These are phyloP conservation scores for Odontothrips loti DNA, from an alignment of 2,888 invertebrate genomes.

Conservation along the genomic window DNA sequence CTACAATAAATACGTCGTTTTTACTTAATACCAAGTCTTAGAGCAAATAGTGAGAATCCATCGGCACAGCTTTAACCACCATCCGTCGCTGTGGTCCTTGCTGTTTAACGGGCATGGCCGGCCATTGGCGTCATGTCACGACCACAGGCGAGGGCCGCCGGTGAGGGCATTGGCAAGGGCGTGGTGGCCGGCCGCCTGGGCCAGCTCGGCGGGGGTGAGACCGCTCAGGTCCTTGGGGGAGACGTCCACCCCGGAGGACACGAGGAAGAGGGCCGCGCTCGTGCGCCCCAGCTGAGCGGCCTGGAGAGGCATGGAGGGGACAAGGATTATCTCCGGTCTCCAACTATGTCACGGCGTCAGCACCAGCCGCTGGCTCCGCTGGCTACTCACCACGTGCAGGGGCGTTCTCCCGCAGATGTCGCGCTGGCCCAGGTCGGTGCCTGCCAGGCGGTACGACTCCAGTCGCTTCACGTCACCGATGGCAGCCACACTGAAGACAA, in stretches of 20 bases:
- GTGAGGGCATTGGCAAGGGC: slow-evolving; percentile 29
- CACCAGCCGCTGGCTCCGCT: no score
- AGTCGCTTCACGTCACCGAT: slow-evolving; percentile 56
- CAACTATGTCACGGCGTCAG: no score
- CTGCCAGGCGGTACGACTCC: slow-evolving; percentile 60
- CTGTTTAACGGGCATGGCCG: background rate
- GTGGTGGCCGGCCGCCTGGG: slow-evolving; percentile 40
- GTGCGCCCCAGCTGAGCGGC: slow-evolving; percentile 58
- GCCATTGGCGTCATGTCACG: slow-evolving; percentile 19
- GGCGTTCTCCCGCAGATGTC: slow-evolving; percentile 64
- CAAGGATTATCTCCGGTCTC: no score
- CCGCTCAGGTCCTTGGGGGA: slow-evolving; percentile 53
- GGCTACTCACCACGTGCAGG: slow-evolving; percentile 56
- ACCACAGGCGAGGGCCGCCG: slow-evolving; percentile 36
- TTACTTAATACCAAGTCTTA: background rate
- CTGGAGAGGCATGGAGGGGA: slow-evolving; percentile 42
- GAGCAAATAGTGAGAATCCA: background rate
- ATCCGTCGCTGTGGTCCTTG: background rate
- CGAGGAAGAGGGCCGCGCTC: slow-evolving; percentile 52
- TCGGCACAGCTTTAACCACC: background rate
- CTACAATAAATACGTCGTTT: background rate
- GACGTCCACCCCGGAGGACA: slow-evolving; percentile 49
- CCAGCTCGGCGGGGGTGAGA: slow-evolving; percentile 56
- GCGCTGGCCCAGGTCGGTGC: slow-evolving; percentile 58
- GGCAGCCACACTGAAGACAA: slow-evolving; percentile 53